Base-by-base conservation (phyloP, 1,140 invertebrate species). In the Coenobita brevimanus region DNA sequence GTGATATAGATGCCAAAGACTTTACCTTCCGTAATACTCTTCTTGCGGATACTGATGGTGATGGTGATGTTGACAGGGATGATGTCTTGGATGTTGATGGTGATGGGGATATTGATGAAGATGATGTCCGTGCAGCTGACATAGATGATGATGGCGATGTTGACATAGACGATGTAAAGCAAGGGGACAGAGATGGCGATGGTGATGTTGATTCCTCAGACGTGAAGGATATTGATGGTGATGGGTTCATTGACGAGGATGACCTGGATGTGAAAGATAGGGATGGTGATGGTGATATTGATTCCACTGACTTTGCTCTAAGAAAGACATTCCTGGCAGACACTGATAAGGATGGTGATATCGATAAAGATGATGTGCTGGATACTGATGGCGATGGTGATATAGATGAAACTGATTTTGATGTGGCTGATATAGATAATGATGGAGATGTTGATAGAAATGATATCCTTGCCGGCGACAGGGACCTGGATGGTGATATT, bases 91-190 rank as follows among this genome's bases (percentile, higher is more conserved):
- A 89, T 41, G 27, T 80, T 33, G 88, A 89, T 27, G 88, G 88
- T 38, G 88, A 89, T 84, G 88, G 88, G 3, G 88, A 84, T 54
- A 33, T 89, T 41, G 89, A 89, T 81, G 89, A 86, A 30, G 60
- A 17, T 30, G 90, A 90, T 50, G 38, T 87, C 4, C 60, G 60
- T 21, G 90, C 88, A 30, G 54, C 87, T 24, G 90, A 90, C 71
- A 69, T 89, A 13, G 84, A 90, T 75, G 82, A 88, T 41, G 90
- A 90, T 69, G 90, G 90, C 21, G 80, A 90, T 67, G 82, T 90
- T 60, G 90, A 90, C 27, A 38, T 57, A 24, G 83, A 87, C 33
- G 89, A 90, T 30, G 41, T 89, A 3, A 71, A 67, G 6, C 54
- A 41, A 33, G 83, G 82, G 24, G 88, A 90, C 38, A 84, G 62